Percentiles rank a stretch among this genome's conserved stretches.
These are phyloP conservation scores for Meandrusa payeni DNA, from an alignment of 2,888 invertebrate genomes.

Conservation along the genomic window DNA sequence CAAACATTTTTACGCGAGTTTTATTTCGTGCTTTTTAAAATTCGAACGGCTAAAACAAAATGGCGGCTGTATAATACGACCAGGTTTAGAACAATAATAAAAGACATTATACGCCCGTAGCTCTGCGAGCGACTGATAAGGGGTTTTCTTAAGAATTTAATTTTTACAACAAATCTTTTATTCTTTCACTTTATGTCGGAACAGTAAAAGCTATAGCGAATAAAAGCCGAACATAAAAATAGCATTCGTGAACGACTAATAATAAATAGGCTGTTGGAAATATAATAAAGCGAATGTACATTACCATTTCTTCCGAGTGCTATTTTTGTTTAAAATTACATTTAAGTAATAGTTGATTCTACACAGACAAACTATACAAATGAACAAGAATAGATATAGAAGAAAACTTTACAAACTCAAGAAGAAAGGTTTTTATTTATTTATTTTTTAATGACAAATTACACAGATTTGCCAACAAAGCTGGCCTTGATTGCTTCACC, in stretches of 20 bases:
- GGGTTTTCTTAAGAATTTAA: constrained; percentile 69
- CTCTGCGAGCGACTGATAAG: constrained; percentile 50
- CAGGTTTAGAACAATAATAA: constrained; percentile 62
- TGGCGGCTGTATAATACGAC: constrained; percentile 45
- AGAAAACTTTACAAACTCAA: too few relatives aligned
- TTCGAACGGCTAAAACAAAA: constrained; percentile 59
- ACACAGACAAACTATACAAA: too few relatives aligned
- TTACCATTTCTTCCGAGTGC: constrained; percentile 10
- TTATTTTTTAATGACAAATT: too few relatives aligned
- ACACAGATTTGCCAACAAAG: too few relatives aligned
- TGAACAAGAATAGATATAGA: too few relatives aligned
- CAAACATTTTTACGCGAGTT: constrained; percentile 44
- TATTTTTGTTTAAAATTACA: background rate
- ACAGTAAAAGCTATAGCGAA: constrained; percentile 62
- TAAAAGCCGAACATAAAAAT: constrained; percentile 63
- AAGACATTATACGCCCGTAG: constrained; percentile 55
- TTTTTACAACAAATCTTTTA: constrained; percentile 75
- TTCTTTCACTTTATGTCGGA: constrained; percentile 56
- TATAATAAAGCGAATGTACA: constrained; percentile 28
- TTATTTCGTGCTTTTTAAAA: constrained; percentile 58
- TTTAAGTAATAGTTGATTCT: too few relatives aligned
- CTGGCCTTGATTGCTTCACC: too few relatives aligned
- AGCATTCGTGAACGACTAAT: constrained; percentile 58
- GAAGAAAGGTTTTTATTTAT: too few relatives aligned
- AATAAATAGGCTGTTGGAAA: constrained; percentile 44